Percentiles rank a stretch among this genome's conserved stretches.
phyloP scores from a whole-genome alignment of 2,113 vertebrate species.

The Polypterus bichir region DNA sequence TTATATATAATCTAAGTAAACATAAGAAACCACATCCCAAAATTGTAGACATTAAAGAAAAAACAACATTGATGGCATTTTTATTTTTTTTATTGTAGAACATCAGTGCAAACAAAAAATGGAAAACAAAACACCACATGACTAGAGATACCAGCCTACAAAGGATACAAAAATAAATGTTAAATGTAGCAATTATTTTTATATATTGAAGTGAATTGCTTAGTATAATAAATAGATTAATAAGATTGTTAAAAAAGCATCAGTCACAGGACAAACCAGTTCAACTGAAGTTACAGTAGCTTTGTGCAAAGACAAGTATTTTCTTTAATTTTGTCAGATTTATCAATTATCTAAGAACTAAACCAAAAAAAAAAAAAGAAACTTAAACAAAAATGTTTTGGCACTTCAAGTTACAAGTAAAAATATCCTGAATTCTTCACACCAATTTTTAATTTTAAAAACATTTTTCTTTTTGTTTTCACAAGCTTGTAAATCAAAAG shows the following conservation, averaged over 20 bases:
- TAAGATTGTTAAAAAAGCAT: conserved; percentile 76
- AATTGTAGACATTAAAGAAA: too few relatives aligned
- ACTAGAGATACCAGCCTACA: conserved; percentile 62
- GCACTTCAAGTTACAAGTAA: conserved; percentile 49
- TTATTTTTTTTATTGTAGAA: conserved; percentile 50
- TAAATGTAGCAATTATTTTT: conserved; percentile 41
- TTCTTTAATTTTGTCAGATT: conserved; percentile 30
- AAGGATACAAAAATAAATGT: conserved; percentile 74
- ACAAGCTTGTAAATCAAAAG: conserved; percentile 12
- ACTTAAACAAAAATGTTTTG: conserved; percentile 64
- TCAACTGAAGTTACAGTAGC: conserved; percentile 93
- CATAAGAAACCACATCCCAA: too few relatives aligned
- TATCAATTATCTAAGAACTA: conserved; percentile 44
- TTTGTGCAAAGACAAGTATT: conserved; percentile 62
- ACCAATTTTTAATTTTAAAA: conserved; percentile 8
- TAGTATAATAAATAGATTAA: conserved; percentile 77
- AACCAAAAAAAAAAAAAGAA: conserved; percentile 37
- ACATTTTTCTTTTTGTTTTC: conserved; percentile 11
- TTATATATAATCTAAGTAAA: too few relatives aligned
- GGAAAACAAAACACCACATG: conserved; percentile 47
- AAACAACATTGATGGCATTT: conserved; percentile 27
- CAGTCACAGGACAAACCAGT: conserved; percentile 77
- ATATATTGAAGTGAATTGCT: conserved; percentile 60
- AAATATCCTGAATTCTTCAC: conserved; percentile 21
- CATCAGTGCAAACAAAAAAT: conserved; percentile 42